Base-by-base conservation (phyloP, 2,888 invertebrate genomes). In the Ptychoptera contaminata region DNA sequence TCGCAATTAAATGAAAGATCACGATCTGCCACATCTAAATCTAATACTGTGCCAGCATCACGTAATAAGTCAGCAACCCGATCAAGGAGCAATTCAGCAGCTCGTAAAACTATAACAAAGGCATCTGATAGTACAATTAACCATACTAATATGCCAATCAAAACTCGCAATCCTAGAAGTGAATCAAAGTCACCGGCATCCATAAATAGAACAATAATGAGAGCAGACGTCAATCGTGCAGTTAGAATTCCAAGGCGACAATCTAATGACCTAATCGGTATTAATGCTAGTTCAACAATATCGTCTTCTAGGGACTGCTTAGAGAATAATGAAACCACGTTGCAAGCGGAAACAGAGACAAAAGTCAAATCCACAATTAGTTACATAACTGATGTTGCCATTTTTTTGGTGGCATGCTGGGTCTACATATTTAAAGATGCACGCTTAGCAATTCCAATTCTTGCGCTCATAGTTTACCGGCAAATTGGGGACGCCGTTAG, bases 341-440 rank as follows among this genome's bases (percentile, higher is more conserved):
- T 23, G 2, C 40, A 40, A 40, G 31, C 34, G 10, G 34, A 75
- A 54, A 77, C 82, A 1, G 76, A 79, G 55, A 69, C 70, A 31
- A 79, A 76, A 52, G 81, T 83, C 1, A 72, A 78, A 50, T 73
- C 79, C 2, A 75, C 73, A 1, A 67, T 85, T 16, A 80, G 79
- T 57, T 85, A 82, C 57, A 65, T 76, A 16, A 82, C 82, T 1
- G 86, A 87, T 60, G 60, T 84, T 47, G 78, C 80, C 37, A 71
- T 87, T 55, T 73, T 87, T 47, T 51, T 78, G 34, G 74, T 85
- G 11, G 86, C 87, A 16, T 77, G 81, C 60, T 87, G 85, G 76
- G 71, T 86, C 32, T 87, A 85, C 63, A 64, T 85, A 45, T 86
- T 85, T 57, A 80, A 81, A 56, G 82, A 82, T 57, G 83, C 84